Evolutionary conservation across 2,113 vertebrate genomes (phyloP).

Genomic region (Panthera uncia): DNA sequence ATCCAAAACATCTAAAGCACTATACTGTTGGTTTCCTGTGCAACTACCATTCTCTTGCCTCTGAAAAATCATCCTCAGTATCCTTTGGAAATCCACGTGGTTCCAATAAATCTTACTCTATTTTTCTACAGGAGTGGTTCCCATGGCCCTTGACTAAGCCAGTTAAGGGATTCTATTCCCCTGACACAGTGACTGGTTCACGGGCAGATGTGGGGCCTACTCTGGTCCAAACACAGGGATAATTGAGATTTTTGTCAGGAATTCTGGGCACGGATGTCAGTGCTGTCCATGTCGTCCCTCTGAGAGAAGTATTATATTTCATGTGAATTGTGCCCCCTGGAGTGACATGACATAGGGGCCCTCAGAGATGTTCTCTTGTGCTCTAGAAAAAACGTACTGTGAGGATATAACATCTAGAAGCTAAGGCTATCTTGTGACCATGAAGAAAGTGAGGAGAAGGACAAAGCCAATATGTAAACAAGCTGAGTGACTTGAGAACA

Average conservation of each 20-base stretch:
- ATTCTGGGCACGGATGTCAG: background rate
- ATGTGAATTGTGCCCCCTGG: background rate
- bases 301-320: too few relatives aligned
- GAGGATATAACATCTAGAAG: background rate
- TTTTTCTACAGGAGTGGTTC: background rate
- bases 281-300: background rate
- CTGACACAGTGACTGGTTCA: background rate
- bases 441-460: background rate
- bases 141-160: background rate
- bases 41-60: background rate
- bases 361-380: background rate
- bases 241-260: background rate
- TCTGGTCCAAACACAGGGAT: background rate
- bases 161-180: background rate
- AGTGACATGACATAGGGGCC: background rate
- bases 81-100: background rate
- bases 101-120: background rate
- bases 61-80: background rate
- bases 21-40: background rate
- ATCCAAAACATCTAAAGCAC: background rate
- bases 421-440: background rate
- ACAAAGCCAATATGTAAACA: background rate
- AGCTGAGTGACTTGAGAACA: background rate
- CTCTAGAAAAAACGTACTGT: background rate
- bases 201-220: background rate